Base-by-base conservation (phyloP, 2,113 vertebrate species). In the Hymenochirus boettgeri region DNA sequence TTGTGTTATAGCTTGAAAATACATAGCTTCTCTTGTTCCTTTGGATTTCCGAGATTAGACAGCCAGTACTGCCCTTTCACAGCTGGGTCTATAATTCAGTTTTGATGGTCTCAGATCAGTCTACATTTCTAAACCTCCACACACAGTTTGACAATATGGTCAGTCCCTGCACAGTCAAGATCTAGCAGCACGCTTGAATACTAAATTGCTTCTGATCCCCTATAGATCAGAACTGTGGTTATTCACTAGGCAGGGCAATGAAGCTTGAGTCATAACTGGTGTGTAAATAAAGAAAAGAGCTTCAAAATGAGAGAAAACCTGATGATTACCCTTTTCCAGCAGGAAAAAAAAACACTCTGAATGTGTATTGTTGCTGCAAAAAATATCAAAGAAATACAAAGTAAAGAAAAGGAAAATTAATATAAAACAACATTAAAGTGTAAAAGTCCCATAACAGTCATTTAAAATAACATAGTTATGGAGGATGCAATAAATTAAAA, bases 121-220 rank as follows among this genome's bases (percentile, higher is more conserved):
- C 54, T 73, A 39, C 47, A 71, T 55, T 42, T 74, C 70, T 63
- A 77, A 76, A 70, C 11, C 29, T 63, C 29, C 60, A 35, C 11
- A 22, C 23, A 19, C 25, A 54, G 17, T 74, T 80, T 76, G 22
- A 62, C 29, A 56, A 31, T 21, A 46, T 27, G 18, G 46, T 51
- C 35, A 53, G 51, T 70, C 57, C 69, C 57, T 2, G 3, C 10
- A 61, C 17, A 66, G 35, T 52, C 23, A 70, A 73, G 6, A 56
- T 61, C 31, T 21, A 61, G 24, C 1, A 57, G 29, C 25, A 75
- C 26, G 56, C 17, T 57, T 18, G 6, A 76, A 69, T 37, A 59
- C 9, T 15, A 58, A 50, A 50, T 60, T 37, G 64, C 27, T 48
- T 58, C 22, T 35, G 47, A 29, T 2, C 21, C 25, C 22, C 31